Evolutionary conservation across 2,888 invertebrate genomes (phyloP), one percentile per base, ranked within the genome.

Genomic region (Apantesis nais): DNA sequence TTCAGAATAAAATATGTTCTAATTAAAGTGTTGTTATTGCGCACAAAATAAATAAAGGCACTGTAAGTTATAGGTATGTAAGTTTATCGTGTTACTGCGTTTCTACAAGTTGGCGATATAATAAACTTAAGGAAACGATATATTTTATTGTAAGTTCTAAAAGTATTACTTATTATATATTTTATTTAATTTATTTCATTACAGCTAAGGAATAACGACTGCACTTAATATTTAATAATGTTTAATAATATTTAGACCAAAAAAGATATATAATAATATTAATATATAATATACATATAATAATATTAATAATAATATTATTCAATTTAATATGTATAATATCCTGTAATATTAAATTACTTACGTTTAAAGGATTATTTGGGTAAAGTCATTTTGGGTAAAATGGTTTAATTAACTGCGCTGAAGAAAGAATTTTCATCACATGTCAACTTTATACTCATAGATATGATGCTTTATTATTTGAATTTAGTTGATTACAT

Each of bases 121-220:
- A 9, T 34, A 39, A 19, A 39, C 62, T 58, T 60, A 60, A 44
- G 64, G 64, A 61, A 70, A 65, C 22, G 61, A 37, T 65, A 66
- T 31, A 48, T 29, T 37, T 62, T 31, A 52, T 31, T 31, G 41
- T 61, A 55, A 37, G 25, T 55, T 19, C 29, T n/a, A 14, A 16
- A 31, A 31, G 39, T 31, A 58, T 25, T 39, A 22, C 29, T 29
- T 60, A 66, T 34, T 62, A 22, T 67, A 29, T 37, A 44, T 44
- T 29, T 19, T 58, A 67, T 61, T 62, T 3, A 16, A 25, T 52
- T 67, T 64, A 63, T 41, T 68, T 68, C 41, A 63, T 58, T 64
- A 68, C 73, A 72, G 68, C 29, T 44, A 79, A 78, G 76, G 70
- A 76, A 64, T 63, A 62, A 44, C 62, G 73, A 78, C 81, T 76